A percentile compares a stretch with the other conserved stretches of the same genome.
phyloP scores from a whole-genome alignment of 2,113 vertebrate species.

The Ovis aries region DNA sequence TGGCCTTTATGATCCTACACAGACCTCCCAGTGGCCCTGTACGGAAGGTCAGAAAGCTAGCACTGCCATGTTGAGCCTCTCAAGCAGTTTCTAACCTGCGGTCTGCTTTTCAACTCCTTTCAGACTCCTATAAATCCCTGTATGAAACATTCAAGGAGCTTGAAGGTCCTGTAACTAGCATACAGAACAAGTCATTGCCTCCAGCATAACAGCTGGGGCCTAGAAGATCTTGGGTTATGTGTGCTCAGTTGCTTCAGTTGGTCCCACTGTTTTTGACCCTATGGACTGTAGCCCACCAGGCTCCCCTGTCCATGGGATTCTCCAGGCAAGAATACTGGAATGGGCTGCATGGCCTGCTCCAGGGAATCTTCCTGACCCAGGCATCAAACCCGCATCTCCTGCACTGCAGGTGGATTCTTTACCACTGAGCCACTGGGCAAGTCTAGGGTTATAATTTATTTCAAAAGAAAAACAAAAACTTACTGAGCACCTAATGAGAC shows the following conservation, averaged over 20 bases:
- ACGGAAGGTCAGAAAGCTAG: background rate
- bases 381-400: background rate
- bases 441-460: background rate
- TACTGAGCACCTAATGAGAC: background rate
- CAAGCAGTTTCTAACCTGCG: background rate
- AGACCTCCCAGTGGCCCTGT: background rate
- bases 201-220: background rate
- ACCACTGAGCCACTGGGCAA: background rate
- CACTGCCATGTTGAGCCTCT: background rate
- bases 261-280: background rate
- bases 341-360: background rate
- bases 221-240: background rate
- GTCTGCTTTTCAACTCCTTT: background rate
- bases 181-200: background rate
- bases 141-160: background rate
- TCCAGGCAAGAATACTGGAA: background rate
- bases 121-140: background rate
- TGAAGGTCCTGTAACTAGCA: background rate
- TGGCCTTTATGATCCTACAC: accelerated
- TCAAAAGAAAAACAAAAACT: background rate
- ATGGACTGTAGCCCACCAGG: background rate
- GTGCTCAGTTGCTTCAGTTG: background rate
- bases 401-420: background rate
- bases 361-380: background rate
- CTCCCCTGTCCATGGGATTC: background rate